phyloP scores from a whole-genome alignment of 2,113 vertebrate species.

The Nothoprocta perdicaria region DNA sequence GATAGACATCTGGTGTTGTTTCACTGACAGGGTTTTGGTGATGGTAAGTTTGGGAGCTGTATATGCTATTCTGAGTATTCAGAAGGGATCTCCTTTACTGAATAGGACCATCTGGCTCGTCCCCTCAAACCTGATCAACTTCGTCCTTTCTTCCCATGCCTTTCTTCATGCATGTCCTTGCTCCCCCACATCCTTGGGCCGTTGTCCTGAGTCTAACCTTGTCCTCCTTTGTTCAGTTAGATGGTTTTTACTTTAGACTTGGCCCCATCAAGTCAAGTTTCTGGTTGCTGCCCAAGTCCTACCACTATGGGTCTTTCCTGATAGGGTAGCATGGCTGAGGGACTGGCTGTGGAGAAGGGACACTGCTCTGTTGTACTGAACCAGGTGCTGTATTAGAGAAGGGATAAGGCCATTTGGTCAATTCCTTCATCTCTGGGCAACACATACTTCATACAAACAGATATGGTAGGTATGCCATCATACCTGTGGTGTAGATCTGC shows the following conservation, averaged over 20 bases:
- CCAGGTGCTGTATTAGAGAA: background rate
- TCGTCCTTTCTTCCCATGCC: background rate
- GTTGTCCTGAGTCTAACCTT: background rate
- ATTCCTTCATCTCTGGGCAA: background rate
- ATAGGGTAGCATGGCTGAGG: background rate
- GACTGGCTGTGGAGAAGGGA: background rate
- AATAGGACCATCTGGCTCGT: background rate
- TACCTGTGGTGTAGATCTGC: background rate
- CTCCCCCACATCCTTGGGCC: background rate
- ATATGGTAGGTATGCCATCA: background rate
- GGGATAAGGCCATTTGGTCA: background rate
- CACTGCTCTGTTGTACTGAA: background rate
- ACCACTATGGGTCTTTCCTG: no score
- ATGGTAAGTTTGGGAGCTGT: background rate
- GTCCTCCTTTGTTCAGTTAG: background rate
- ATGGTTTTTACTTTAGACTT: no score
- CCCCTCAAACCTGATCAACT: background rate
- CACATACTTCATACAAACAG: fast-evolving
- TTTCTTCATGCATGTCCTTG: background rate
- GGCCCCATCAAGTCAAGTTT: no score
- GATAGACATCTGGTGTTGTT: background rate
- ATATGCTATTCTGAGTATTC: background rate
- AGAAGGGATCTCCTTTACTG: background rate
- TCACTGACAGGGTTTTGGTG: background rate
- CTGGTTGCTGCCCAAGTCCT: no score